These are phyloP conservation scores for Keiferia lycopersicella DNA, from an alignment of 2,888 invertebrate genomes.

Conservation along the genomic window DNA sequence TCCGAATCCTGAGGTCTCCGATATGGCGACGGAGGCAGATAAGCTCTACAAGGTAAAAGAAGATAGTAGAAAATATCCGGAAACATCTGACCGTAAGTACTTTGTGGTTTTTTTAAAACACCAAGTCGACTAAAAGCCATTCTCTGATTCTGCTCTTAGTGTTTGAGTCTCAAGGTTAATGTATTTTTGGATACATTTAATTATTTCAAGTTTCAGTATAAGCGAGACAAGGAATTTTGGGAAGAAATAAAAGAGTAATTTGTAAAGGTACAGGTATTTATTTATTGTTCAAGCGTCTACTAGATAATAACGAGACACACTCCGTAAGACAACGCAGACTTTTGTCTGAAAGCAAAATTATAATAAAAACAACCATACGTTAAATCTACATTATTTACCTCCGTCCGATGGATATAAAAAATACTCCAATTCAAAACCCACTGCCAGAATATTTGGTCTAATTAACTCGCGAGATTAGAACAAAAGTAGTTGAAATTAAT, in stretches of 20 bases:
- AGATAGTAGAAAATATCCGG: no score
- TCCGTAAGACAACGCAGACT: slow-evolving; percentile 52
- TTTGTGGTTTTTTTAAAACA: no score
- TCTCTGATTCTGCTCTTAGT: no score
- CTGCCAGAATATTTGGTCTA: slow-evolving; percentile 58
- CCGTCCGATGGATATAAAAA: slow-evolving; percentile 49
- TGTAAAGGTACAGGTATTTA: slow-evolving; percentile 74
- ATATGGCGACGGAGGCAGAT: no score
- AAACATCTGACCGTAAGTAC: no score
- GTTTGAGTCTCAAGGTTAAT: no score
- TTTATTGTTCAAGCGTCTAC: slow-evolving; percentile 79
- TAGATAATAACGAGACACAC: slow-evolving; percentile 72
- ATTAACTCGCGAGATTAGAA: slow-evolving; percentile 32
- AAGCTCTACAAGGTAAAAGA: no score
- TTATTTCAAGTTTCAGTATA: no score
- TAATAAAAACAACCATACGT: slow-evolving; percentile 61
- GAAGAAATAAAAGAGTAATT: slow-evolving; percentile 50
- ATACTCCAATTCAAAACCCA: slow-evolving; percentile 56
- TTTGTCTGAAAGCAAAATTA: slow-evolving; percentile 62
- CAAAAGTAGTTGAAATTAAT: slow-evolving; percentile 36
- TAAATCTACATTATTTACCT: slow-evolving; percentile 54
- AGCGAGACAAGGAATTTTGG: not conserved
- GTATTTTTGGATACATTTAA: no score
- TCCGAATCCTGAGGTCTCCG: no score
- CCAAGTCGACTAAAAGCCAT: no score